Percentiles rank a stretch among this genome's conserved stretches.
phyloP scores from a whole-genome alignment of 1,140 invertebrate genomes.

The Physella acuta region DNA sequence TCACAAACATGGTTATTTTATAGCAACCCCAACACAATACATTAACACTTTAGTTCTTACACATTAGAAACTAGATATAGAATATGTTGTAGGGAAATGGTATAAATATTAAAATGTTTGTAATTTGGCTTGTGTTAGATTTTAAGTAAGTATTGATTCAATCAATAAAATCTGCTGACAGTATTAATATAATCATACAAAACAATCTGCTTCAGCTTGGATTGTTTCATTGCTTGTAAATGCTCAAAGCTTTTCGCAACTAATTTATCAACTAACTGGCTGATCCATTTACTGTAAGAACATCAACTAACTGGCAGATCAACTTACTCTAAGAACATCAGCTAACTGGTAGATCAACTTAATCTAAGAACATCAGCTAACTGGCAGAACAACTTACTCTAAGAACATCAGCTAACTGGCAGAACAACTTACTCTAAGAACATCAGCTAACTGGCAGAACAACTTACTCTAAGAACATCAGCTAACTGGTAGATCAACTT shows the following conservation, averaged over 20 bases:
- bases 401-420: neutral
- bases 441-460: neutral
- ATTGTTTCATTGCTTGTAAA: no score
- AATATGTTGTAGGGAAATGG: no score
- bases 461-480: neutral
- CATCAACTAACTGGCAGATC: neutral
- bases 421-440: neutral
- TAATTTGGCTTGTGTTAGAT: no score
- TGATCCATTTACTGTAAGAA: neutral
- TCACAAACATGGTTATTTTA: no score
- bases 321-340: slow-evolving; percentile 21
- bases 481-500: neutral
- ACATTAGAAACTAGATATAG: no score
- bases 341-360: slow-evolving; percentile 8
- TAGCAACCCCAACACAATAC: no score
- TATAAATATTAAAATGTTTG: no score
- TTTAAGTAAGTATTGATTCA: no score
- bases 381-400: neutral
- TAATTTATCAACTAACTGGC: neutral
- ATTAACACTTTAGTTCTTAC: no score
- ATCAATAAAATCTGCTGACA: no score
- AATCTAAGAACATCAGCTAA: neutral
- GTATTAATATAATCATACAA: no score
- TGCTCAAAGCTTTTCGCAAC: neutral
- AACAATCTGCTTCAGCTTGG: no score